Evolutionary conservation across 2,888 invertebrate genomes (phyloP).

Genomic region (Ernsta delagoae): DNA sequence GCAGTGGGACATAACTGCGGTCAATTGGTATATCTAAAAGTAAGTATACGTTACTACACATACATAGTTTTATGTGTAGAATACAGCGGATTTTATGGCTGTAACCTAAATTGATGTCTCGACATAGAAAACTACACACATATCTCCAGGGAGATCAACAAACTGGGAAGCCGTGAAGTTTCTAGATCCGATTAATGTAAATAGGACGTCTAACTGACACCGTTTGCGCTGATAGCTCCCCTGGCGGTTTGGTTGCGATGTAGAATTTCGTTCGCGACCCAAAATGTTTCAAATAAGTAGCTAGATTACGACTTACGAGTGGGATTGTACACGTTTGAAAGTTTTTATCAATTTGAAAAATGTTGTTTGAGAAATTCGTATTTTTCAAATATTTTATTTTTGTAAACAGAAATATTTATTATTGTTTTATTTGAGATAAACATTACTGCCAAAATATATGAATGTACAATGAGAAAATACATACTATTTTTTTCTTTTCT

Average conservation of each 20-base stretch:
- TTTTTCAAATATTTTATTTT: too few species aligned
- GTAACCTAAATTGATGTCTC: conserved; percentile 1
- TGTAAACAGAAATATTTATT: too few species aligned
- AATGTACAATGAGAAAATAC: not conserved
- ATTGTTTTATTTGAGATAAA: conserved; percentile 26
- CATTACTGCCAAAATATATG: not conserved
- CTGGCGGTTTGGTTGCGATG: not conserved
- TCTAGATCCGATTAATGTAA: conserved; percentile 35
- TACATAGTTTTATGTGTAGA: too few species aligned
- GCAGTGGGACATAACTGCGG: too few species aligned
- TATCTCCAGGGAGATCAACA: conserved; percentile 9
- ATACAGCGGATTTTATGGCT: not conserved
- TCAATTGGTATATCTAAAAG: too few species aligned
- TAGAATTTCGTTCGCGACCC: not conserved
- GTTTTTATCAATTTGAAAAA: too few species aligned
- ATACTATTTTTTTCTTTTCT: conserved; percentile 50
- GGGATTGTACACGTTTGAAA: too few species aligned
- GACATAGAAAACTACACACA: conserved; percentile 13
- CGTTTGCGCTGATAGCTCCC: conserved; percentile 28
- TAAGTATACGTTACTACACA: too few species aligned
- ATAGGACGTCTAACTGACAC: conserved; percentile 33
- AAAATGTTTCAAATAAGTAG: not conserved
- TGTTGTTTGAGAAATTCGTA: too few species aligned
- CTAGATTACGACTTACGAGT: too few species aligned
- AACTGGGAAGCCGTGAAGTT: conserved; percentile 14